Evolutionary conservation across 2,113 vertebrate genomes (phyloP).

Genomic region (Tautogolabrus adspersus): DNA sequence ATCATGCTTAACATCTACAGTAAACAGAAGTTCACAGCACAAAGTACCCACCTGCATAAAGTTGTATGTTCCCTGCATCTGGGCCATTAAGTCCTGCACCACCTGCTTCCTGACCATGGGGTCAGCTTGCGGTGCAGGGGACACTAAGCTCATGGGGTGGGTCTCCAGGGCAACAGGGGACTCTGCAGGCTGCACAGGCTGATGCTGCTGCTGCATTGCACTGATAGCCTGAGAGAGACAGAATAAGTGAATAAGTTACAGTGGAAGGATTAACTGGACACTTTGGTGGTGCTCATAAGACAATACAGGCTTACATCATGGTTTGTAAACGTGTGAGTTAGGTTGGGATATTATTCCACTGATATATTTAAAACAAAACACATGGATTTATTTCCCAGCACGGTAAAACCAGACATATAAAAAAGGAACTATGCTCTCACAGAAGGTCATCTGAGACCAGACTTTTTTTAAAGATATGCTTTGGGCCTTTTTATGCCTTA

Average conservation of each 20-base stretch:
- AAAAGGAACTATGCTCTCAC: too few relatives aligned
- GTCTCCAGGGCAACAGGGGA: conserved; percentile 88
- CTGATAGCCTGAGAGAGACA: conserved; percentile 59
- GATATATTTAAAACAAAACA: too few relatives aligned
- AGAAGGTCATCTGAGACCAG: too few relatives aligned
- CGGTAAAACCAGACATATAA: too few relatives aligned
- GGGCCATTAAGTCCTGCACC: conserved; percentile 98
- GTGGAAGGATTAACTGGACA: not conserved
- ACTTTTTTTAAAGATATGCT: too few relatives aligned
- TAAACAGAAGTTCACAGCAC: not conserved
- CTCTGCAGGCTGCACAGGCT: conserved; percentile 77
- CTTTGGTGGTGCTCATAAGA: not conserved
- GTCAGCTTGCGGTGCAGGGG: conserved; percentile 90
- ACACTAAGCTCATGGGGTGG: conserved; percentile 84
- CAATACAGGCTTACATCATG: not conserved
- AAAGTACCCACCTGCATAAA: conserved; percentile 93
- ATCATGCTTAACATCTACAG: not conserved
- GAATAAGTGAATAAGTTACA: not conserved
- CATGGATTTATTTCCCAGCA: too few relatives aligned
- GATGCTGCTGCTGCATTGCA: conserved; percentile 75
- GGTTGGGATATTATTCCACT: too few relatives aligned
- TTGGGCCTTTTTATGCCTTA: too few relatives aligned
- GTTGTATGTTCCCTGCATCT: conserved; percentile 98
- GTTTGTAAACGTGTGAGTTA: not conserved
- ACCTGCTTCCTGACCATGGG: conserved; percentile 92